Conservation (phyloP, 1,140 invertebrate species). For the Drosophila pandora region DNA sequence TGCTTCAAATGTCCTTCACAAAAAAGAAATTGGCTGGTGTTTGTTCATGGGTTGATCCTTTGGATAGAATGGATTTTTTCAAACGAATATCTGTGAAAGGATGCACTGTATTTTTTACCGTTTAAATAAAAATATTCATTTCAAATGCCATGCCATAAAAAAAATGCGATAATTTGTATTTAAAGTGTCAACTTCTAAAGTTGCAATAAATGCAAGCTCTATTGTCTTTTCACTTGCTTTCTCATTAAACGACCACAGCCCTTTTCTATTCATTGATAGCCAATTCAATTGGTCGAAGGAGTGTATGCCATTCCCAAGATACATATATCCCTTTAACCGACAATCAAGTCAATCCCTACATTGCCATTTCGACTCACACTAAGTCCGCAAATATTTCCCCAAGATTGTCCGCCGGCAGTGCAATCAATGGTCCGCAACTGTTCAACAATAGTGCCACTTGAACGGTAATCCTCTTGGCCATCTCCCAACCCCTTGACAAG, state of each 20-base stretch:
- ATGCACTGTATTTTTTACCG: background rate
- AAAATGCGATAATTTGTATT: background rate
- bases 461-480: slow-evolving; percentile 45
- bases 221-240: background rate
- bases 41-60: background rate
- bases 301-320: slow-evolving; percentile 13
- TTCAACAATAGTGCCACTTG: slow-evolving; percentile 32
- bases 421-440: slow-evolving; percentile 57
- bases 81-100: background rate
- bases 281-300: slow-evolving; percentile 10
- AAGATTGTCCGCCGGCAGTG: slow-evolving; percentile 39
- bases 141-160: no score
- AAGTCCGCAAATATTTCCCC: slow-evolving; percentile 70
- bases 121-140: no score
- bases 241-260: background rate
- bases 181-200: background rate
- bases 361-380: slow-evolving; percentile 53
- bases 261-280: slow-evolving; percentile 17
- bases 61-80: slow-evolving; percentile 7
- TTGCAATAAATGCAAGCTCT: background rate
- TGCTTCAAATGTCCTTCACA: slow-evolving; percentile 29
- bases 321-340: slow-evolving; percentile 3
- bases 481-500: slow-evolving; percentile 57
- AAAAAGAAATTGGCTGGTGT: slow-evolving; percentile 33
- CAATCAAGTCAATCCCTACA: slow-evolving; percentile 38